Conservation (phyloP, 2,797 vertebrate genomes). For the Gymnothorax reevesii region DNA sequence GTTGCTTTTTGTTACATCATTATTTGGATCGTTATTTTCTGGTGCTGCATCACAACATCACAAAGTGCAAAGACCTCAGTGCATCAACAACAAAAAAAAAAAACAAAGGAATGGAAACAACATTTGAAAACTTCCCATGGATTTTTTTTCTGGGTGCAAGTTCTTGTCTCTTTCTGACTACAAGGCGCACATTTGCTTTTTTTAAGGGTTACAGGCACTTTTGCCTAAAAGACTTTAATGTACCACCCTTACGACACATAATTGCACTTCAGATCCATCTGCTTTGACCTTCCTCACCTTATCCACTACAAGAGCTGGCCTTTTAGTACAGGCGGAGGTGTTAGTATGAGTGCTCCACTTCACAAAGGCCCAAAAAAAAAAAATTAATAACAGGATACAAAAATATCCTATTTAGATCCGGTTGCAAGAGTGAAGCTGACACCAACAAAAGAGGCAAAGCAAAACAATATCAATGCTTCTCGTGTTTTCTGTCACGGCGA, state of each 20-base stretch:
- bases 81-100: not conserved
- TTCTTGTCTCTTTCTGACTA: not conserved
- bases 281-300: conserved; percentile 62
- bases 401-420: conserved; percentile 22
- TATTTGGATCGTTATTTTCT: conserved; percentile 15
- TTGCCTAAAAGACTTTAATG: conserved; percentile 73
- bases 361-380: conserved; percentile 50
- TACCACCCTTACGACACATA: conserved; percentile 62
- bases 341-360: conserved; percentile 42
- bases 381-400: conserved; percentile 54
- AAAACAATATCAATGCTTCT: not conserved
- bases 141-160: conserved; percentile 36
- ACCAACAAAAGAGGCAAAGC: not conserved
- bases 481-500: not conserved
- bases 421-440: conserved; percentile 5
- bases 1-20: conserved; percentile 8
- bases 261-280: conserved; percentile 73
- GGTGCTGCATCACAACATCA: not conserved
- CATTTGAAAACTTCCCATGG: conserved; percentile 17
- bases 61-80: not conserved
- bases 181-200: conserved; percentile 42
- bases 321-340: conserved; percentile 58
- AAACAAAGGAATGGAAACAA: not conserved
- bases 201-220: conserved; percentile 69
- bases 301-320: conserved; percentile 59